Conservation (phyloP, 2,797 vertebrate species). For the Crotalus adamanteus region DNA sequence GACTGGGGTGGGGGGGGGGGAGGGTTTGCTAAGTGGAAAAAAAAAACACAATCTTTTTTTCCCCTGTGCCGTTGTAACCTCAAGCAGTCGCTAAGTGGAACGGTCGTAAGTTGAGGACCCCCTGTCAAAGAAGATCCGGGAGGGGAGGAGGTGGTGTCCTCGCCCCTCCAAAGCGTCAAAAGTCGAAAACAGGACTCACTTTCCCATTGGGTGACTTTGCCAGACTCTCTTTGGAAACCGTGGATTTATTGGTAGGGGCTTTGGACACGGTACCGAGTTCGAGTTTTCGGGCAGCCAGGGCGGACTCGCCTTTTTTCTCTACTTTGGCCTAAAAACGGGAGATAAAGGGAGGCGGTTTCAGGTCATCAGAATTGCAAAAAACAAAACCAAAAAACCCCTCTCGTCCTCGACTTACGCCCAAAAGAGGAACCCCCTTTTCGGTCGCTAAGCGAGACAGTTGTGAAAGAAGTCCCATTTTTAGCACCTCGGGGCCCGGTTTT, state of each 20-base stretch:
- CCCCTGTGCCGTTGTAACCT: too few species aligned
- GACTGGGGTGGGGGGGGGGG: too few species aligned
- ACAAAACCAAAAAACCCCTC: too few species aligned
- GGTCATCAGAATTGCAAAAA: slow-evolving; percentile 51
- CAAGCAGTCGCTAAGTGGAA: neutral
- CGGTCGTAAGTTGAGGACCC: neutral
- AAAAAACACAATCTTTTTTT: too few species aligned
- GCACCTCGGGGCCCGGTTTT: neutral
- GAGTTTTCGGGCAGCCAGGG: slow-evolving; percentile 68
- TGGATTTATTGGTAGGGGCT: slow-evolving; percentile 59
- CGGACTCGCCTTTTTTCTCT: slow-evolving; percentile 75
- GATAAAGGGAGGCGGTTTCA: slow-evolving; percentile 71
- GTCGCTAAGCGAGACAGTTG: neutral
- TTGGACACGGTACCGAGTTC: slow-evolving; percentile 69
- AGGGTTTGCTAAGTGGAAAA: too few species aligned
- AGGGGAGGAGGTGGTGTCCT: slow-evolving; percentile 1
- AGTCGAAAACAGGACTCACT: slow-evolving; percentile 74
- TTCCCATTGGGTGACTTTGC: slow-evolving; percentile 77
- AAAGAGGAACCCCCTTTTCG: neutral
- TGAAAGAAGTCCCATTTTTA: neutral
- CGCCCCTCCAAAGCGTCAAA: slow-evolving; percentile 59
- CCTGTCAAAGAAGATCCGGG: neutral
- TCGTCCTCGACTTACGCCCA: neutral
- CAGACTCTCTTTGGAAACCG: slow-evolving; percentile 66
- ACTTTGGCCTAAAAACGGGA: slow-evolving; percentile 77